phyloP scores from a whole-genome alignment of 2,113 vertebrate genomes.

The Todiramphus saurophagus region DNA sequence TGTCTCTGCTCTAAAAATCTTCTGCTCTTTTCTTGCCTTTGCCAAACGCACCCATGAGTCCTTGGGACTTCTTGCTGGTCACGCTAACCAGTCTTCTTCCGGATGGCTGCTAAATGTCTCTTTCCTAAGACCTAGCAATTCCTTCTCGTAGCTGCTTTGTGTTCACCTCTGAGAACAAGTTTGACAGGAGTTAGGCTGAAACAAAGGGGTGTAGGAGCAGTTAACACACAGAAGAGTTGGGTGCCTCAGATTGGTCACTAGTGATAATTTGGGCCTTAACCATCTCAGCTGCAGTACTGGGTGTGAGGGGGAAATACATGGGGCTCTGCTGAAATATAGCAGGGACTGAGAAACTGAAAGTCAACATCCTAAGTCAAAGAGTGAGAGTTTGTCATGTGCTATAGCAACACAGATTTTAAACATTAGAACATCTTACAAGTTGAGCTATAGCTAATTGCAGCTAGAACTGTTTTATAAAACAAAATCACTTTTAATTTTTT shows the following conservation, averaged over 20 bases:
- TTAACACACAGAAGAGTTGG: not conserved
- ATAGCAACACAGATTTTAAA: not conserved
- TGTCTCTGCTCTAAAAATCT: not conserved
- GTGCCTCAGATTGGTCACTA: not conserved
- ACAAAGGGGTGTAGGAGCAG: not conserved
- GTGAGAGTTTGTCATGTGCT: not conserved
- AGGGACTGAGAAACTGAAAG: not conserved
- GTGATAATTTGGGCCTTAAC: not conserved
- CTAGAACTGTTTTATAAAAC: not conserved
- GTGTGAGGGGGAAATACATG: fast-evolving
- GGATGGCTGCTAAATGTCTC: not conserved
- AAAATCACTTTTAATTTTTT: not conserved
- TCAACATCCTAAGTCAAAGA: not conserved
- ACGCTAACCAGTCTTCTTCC: not conserved
- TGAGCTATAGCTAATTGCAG: not conserved
- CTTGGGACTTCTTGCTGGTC: not conserved
- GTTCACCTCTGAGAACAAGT: not conserved
- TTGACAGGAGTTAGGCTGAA: not conserved
- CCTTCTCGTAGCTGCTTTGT: not conserved
- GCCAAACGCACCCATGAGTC: no score
- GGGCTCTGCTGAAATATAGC: not conserved
- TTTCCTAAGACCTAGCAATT: not conserved
- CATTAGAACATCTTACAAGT: not conserved
- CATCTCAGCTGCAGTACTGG: not conserved
- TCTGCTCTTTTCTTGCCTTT: not conserved